Evolutionary conservation across 2,888 invertebrate genomes (phyloP).

Genomic region (Macrophya annulata): DNA sequence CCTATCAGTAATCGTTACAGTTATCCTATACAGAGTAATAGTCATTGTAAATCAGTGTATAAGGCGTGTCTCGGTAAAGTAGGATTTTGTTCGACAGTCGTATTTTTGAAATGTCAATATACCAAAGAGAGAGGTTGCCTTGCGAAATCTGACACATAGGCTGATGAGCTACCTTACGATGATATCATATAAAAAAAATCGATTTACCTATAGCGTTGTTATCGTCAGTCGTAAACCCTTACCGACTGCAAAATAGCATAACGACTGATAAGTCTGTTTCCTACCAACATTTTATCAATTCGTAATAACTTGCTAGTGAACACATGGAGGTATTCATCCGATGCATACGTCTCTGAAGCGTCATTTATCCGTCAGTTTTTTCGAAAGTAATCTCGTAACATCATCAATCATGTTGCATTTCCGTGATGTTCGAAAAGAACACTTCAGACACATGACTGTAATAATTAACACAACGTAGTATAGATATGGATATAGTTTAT

Average conservation of each 20-base stretch:
- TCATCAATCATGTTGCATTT: not conserved
- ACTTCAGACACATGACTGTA: not conserved
- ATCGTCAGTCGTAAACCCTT: not conserved
- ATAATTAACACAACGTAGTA: not conserved
- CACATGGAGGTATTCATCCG: not conserved
- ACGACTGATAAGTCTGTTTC: not conserved
- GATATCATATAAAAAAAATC: not conserved
- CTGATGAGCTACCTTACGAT: not conserved
- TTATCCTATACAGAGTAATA: not conserved
- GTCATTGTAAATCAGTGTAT: not conserved
- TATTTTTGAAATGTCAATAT: not conserved
- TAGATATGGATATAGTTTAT: not conserved
- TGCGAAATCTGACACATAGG: not conserved
- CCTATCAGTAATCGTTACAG: not conserved
- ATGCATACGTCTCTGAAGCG: too few relatives aligned
- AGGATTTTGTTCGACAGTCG: not conserved
- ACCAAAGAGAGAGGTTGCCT: not conserved
- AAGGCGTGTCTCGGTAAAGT: conserved; percentile 10
- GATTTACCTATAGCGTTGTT: not conserved
- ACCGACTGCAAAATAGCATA: not conserved
- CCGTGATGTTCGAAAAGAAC: not conserved
- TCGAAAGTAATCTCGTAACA: not conserved
- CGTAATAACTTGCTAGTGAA: not conserved
- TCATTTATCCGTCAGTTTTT: not conserved
- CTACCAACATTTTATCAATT: too few relatives aligned